Evolutionary conservation across 2,888 invertebrate genomes (phyloP).

Genomic region (Spisula subtruncata): DNA sequence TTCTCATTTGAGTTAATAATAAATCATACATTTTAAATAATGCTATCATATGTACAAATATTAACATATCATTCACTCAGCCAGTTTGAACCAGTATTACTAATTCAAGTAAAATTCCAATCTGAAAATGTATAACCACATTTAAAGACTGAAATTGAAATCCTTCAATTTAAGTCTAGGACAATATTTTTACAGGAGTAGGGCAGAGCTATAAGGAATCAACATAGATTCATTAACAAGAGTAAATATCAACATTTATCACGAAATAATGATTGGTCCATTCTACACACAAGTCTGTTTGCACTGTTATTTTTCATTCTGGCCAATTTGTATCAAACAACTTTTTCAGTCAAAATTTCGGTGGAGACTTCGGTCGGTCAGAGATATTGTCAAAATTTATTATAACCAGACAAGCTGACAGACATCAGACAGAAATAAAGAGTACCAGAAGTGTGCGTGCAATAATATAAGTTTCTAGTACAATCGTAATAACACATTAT

Average conservation of each 20-base stretch:
- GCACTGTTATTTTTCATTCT: too few relatives aligned
- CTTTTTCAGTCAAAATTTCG: not conserved
- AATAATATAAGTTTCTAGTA: not conserved
- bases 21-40: slow-evolving; percentile 13
- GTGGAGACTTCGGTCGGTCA: not conserved
- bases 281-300: not conserved
- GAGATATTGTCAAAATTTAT: not conserved
- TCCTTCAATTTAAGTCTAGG: too few relatives aligned
- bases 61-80: not conserved
- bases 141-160: not conserved
- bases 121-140: not conserved
- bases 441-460: not conserved
- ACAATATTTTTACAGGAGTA: not conserved
- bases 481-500: not conserved
- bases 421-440: not conserved
- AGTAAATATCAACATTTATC: not conserved
- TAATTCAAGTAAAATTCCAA: not conserved
- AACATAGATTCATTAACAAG: not conserved
- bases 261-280: not conserved
- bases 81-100: too few relatives aligned
- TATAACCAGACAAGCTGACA: not conserved
- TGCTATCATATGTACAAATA: not conserved
- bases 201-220: not conserved
- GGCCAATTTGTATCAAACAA: not conserved
- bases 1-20: not conserved